These are phyloP conservation scores for Oreochromis aureus DNA, from an alignment of 2,113 vertebrate genomes.

Conservation along the genomic window DNA sequence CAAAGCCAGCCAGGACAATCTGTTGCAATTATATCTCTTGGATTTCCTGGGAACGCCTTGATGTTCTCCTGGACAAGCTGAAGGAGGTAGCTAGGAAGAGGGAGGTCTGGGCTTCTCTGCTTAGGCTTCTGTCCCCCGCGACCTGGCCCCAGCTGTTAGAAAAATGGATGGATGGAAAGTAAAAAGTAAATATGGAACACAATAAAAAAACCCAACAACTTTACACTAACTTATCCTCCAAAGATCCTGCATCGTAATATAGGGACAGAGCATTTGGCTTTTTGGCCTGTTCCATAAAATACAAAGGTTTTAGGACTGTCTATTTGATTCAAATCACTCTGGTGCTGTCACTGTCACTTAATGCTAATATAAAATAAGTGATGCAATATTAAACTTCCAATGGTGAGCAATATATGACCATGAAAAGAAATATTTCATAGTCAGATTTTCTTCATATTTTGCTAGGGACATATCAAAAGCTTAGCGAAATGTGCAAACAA, in stretches of 20 bases:
- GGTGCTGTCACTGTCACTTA: neutral
- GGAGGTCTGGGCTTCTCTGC: neutral
- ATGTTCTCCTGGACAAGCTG: neutral
- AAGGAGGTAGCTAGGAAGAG: neutral
- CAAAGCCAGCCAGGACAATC: rapidly evolving
- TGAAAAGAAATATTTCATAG: rapidly evolving
- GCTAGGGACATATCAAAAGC: rapidly evolving
- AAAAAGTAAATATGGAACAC: neutral
- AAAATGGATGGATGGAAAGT: neutral
- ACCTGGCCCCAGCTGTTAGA: neutral
- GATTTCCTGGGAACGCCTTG: neutral
- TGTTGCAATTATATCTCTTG: rapidly evolving
- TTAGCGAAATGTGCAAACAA: neutral
- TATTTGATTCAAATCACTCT: neutral
- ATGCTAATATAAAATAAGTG: neutral
- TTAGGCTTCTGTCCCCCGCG: rapidly evolving
- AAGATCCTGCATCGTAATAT: neutral
- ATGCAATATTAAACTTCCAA: neutral
- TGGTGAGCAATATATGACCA: neutral
- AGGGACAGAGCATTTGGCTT: neutral
- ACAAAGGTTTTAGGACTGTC: neutral
- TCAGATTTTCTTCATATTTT: neutral
- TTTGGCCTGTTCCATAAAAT: neutral
- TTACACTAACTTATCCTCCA: neutral
- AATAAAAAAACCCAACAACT: neutral